phyloP scores from a whole-genome alignment of 2,113 vertebrate genomes.

The Protomyctophum bolini region DNA sequence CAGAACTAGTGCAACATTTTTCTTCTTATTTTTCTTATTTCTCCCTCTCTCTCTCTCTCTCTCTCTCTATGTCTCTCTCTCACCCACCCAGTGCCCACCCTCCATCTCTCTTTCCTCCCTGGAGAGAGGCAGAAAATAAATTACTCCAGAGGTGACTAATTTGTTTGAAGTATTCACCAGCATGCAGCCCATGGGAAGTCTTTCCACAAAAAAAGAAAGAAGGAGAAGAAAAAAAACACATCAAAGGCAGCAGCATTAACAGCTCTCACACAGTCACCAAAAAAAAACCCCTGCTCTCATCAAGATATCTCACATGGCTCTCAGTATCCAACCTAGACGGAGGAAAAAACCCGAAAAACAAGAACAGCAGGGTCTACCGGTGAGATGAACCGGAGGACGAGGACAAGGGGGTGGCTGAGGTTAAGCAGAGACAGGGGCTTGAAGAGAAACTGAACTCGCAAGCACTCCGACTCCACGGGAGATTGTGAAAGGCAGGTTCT shows the following conservation, averaged over 20 bases:
- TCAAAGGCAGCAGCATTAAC: constrained; percentile 33
- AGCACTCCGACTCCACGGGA: constrained; percentile 17
- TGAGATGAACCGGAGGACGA: constrained; percentile 22
- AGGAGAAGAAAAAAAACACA: constrained; percentile 2
- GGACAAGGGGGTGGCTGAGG: constrained; percentile 24
- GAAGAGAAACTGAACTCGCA: constrained; percentile 50
- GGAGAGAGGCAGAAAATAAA: constrained; percentile 4
- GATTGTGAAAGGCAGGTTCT: constrained; percentile 25
- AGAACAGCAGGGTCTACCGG: constrained; percentile 29
- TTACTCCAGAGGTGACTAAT: constrained; percentile 43
- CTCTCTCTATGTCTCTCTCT: not conserved
- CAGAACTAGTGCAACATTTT: too few relatives aligned
- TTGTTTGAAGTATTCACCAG: constrained; percentile 26
- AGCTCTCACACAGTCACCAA: not conserved
- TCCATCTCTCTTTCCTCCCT: not conserved
- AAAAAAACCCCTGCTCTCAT: constrained; percentile 25
- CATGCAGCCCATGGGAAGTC: not conserved
- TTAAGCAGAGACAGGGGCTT: constrained; percentile 42
- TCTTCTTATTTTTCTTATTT: too few relatives aligned
- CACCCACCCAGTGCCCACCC: not conserved
- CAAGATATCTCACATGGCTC: constrained; percentile 38
- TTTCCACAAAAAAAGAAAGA: not conserved
- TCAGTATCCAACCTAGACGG: constrained; percentile 25
- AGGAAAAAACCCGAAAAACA: not conserved
- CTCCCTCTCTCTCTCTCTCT: not conserved